Base-by-base conservation (phyloP, 1,140 invertebrate genomes). In the Drusus annulatus region DNA sequence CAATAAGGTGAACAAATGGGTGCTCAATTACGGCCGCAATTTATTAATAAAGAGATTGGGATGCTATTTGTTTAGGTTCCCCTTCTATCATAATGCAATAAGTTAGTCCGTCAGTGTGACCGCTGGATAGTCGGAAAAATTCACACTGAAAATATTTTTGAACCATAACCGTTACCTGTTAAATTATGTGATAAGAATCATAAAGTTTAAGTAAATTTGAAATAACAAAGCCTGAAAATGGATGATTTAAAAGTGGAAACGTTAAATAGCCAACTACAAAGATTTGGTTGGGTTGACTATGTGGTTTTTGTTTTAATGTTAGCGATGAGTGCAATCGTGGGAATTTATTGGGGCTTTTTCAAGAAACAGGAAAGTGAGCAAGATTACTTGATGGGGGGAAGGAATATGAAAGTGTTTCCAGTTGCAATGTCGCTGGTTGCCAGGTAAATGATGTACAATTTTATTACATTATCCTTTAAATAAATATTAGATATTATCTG, bases 381-480 rank as follows among this genome's bases (percentile, higher is more conserved):
- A 81, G 95, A 96, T 83, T 97, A 96, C 84, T 89, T 97, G 3
- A 91, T 96, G 19, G 95, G 94, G 0, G 95, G 95, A 3, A 91
- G 94, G 81, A 93, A 93, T 74, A 95, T 97, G 95, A 91, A 92
- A 78, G 90, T 94, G 1, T 90, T 95, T 84, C 94, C 95, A 0
- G 92, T 96, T 45, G 91, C 94, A 60, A 91, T 96, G 90, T 96
- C 94, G 1, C 88, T 96, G 5, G 92, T 95, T 71, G 94, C 95
- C 21, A 94, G 93, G 90, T 94, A 84, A 85, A 84, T 45, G 13
- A 45, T 1, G 10, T 10, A 45, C 13, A 13, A 45, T 28, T 2
- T 45, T 45, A 45, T n/a, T n/a, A n/a, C n/a, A n/a, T n/a, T 45
- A 45, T 45, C 7, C 36, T 45, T 45, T 13, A 8, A 1, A 45